These are phyloP conservation scores for Syrmaticus mikado DNA, from an alignment of 2,113 vertebrate genomes.

Conservation along the genomic window DNA sequence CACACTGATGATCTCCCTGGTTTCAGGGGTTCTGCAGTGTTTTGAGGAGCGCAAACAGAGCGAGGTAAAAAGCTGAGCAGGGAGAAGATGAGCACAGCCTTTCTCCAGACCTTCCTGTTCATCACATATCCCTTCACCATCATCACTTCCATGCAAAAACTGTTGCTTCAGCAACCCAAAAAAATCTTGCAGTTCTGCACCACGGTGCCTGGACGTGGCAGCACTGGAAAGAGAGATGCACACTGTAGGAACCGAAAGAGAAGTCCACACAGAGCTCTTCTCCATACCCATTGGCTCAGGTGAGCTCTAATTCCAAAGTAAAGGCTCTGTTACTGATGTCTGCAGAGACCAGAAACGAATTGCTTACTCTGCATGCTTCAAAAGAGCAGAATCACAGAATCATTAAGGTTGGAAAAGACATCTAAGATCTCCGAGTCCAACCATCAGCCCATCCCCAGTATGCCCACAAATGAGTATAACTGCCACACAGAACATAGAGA, in stretches of 20 bases:
- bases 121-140: rapidly evolving
- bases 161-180: neutral
- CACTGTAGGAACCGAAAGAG: neutral
- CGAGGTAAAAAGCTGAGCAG: neutral
- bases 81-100: rapidly evolving
- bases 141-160: neutral
- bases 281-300: neutral
- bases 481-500: neutral
- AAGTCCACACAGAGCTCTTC: neutral
- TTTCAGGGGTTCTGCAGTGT: neutral
- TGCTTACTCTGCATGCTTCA: neutral
- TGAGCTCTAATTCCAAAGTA: neutral
- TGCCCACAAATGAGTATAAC: no score
- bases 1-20: no score
- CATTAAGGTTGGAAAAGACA: no score
- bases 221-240: rapidly evolving
- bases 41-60: neutral
- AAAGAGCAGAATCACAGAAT: neutral
- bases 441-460: no score
- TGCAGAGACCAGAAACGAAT: neutral
- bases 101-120: rapidly evolving
- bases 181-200: neutral
- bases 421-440: no score
- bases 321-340: neutral
- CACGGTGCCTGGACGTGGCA: neutral